Base-by-base conservation (phyloP, 2,888 invertebrate species). In the Pristionchus maxplancki region DNA sequence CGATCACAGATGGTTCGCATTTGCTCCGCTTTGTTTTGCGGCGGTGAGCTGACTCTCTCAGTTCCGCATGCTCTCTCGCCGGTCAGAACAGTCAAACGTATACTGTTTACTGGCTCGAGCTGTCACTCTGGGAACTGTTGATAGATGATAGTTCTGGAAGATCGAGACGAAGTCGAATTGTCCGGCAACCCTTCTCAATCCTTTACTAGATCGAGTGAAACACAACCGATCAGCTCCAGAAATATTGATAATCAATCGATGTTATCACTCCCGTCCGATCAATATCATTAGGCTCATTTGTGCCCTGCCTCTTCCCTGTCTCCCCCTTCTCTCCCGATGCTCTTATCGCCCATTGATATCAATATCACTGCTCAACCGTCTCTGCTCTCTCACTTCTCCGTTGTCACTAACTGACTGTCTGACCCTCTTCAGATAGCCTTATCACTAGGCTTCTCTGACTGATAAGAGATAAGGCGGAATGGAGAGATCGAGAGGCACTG, bases 271-370 rank as follows among this genome's bases (percentile, higher is more conserved):
- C 9, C 40, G n/a, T 20, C 40, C 40, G 40, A 74, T 37, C 71
- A 20, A 74, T 74, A 78, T 78, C 78, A 78, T 78, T 78, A 78
- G 78, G 78, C 78, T 78, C 78, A 78, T 78, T 78, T 78, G 78
- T 78, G 44, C 58, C 58, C 58, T 24, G 20, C 20, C 58, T n/a
- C 20, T 44, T 50, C 34, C 37, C 37, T 71, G 71, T 71, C 71
- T 58, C n/a, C 24, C n/a, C n/a, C n/a, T 20, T 58, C 58, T 78
- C 74, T 74, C 24, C 44, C 28, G 44, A 78, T 9, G 78, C 71
- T 78, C 78, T 78, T 78, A 78, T 71, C 71, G 24, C 37, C 28
- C 15, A 67, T 71, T 37, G 71, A 71, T 71, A 71, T 71, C 71
- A 71, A 24, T 58, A 58, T 48, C 74, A n/a, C n/a, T 24, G 15